These are phyloP conservation scores for Pangasianodon gigas DNA, from an alignment of 2,113 vertebrate genomes.

Conservation along the genomic window DNA sequence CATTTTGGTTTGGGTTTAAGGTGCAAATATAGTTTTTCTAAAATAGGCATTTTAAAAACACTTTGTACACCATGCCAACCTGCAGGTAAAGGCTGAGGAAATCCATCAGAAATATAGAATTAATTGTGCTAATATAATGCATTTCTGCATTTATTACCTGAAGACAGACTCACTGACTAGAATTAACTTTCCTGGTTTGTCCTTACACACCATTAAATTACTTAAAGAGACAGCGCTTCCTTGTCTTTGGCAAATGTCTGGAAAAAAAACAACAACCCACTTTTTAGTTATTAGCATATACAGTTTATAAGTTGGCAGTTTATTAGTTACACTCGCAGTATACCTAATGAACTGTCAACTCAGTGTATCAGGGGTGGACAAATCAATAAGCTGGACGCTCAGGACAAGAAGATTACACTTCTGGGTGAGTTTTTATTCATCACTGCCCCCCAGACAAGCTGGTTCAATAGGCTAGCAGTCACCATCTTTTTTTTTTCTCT, in stretches of 20 bases:
- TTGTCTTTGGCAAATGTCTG: slow-evolving; percentile 79
- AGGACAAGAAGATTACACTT: neutral
- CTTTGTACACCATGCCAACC: slow-evolving; percentile 68
- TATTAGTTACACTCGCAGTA: slow-evolving; percentile 2
- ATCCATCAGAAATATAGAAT: slow-evolving; percentile 75
- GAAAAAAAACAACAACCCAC: slow-evolving; percentile 29
- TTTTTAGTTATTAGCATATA: slow-evolving; percentile 44
- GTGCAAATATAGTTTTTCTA: slow-evolving; percentile 75
- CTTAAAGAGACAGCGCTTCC: slow-evolving; percentile 64
- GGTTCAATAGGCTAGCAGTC: neutral
- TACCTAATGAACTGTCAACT: neutral
- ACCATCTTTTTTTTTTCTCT: neutral
- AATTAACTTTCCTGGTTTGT: slow-evolving; percentile 77
- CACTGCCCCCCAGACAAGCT: neutral
- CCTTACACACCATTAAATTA: slow-evolving; percentile 60
- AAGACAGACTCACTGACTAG: slow-evolving; percentile 83
- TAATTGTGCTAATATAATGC: slow-evolving; percentile 86
- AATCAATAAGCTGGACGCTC: neutral
- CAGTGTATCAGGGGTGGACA: slow-evolving; percentile 4
- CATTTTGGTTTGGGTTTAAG: slow-evolving; percentile 77
- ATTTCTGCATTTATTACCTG: slow-evolving; percentile 79
- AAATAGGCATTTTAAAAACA: slow-evolving; percentile 71
- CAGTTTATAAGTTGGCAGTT: neutral
- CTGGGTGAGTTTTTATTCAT: neutral
- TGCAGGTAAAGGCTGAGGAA: slow-evolving; percentile 64